Percentiles rank a stretch among this genome's conserved stretches.
phyloP scores from a whole-genome alignment of 2,888 invertebrate species.

The Mesochorus sp. region DNA sequence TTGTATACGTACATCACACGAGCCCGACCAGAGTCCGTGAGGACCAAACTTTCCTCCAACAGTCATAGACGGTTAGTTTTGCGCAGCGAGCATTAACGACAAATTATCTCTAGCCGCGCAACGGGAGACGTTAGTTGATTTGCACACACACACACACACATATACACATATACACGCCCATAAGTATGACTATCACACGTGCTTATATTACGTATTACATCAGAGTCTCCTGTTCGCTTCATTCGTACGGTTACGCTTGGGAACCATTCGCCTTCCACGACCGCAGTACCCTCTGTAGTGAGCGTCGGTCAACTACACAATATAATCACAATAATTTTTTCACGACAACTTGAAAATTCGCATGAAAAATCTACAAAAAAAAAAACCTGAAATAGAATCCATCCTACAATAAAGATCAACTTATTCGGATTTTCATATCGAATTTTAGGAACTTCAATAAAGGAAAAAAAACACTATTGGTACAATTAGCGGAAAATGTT shows the following conservation, averaged over 20 bases:
- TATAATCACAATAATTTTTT: too few relatives aligned
- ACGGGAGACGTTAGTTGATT: background rate
- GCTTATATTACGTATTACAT: conserved; percentile 4
- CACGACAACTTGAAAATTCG: too few relatives aligned
- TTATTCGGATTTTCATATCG: too few relatives aligned
- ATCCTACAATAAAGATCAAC: too few relatives aligned
- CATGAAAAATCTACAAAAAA: too few relatives aligned
- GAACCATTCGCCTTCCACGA: background rate
- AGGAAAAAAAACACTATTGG: too few relatives aligned
- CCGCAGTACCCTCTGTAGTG: background rate
- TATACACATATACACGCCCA: background rate
- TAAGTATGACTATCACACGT: background rate
- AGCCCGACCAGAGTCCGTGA: conserved; percentile 19
- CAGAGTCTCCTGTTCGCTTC: background rate
- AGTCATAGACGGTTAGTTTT: conserved; percentile 38
- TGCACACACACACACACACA: background rate
- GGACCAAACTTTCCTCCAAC: conserved; percentile 49
- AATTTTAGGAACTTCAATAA: too few relatives aligned
- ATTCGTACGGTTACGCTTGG: background rate
- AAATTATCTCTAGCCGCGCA: conserved; percentile 31
- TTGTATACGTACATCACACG: conserved; percentile 25
- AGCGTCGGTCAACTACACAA: conserved; percentile 10
- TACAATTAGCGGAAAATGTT: too few relatives aligned
- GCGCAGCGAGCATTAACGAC: conserved; percentile 36
- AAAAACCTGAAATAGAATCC: too few relatives aligned